A percentile compares a stretch with the other conserved stretches of the same genome.
Conservation (phyloP, 2,797 vertebrate genomes). For the Spondyliosoma cantharus region DNA sequence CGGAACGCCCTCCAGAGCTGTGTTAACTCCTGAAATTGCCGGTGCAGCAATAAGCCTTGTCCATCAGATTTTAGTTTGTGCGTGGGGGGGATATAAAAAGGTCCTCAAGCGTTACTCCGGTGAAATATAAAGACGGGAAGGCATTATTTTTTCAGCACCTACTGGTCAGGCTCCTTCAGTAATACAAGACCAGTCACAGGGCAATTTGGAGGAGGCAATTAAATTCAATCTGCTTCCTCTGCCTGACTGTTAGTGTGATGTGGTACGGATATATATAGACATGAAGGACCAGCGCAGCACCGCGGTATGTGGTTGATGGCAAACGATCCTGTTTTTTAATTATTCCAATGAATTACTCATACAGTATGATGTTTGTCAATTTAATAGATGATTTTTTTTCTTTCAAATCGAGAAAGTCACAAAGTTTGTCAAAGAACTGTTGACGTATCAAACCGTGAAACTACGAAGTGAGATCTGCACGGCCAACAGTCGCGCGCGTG, state of each 20-base stretch:
- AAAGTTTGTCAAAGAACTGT: too few species aligned
- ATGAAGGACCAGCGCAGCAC: not conserved
- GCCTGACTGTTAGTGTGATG: not conserved
- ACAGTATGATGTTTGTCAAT: too few species aligned
- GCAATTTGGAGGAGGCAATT: conserved; percentile 33
- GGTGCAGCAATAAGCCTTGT: conserved; percentile 33
- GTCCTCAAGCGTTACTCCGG: not conserved
- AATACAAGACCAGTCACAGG: conserved; percentile 17
- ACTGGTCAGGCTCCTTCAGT: conserved; percentile 22
- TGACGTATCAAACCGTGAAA: too few species aligned
- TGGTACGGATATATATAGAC: conserved; percentile 25
- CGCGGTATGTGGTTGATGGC: too few species aligned
- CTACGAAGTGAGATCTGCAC: too few species aligned
- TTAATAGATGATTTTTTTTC: too few species aligned
- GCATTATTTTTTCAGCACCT: conserved; percentile 61
- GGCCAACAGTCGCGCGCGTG: too few species aligned
- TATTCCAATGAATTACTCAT: too few species aligned
- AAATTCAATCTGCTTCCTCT: conserved; percentile 49
- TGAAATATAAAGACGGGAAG: conserved; percentile 67
- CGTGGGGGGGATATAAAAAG: not conserved
- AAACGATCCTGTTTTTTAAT: too few species aligned
- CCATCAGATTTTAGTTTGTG: conserved; percentile 25
- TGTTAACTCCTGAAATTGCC: conserved; percentile 3
- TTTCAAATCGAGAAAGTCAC: too few species aligned
- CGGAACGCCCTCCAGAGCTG: not conserved